phyloP scores from a whole-genome alignment of 2,888 invertebrate genomes.

The Agrilus cyanescens region DNA sequence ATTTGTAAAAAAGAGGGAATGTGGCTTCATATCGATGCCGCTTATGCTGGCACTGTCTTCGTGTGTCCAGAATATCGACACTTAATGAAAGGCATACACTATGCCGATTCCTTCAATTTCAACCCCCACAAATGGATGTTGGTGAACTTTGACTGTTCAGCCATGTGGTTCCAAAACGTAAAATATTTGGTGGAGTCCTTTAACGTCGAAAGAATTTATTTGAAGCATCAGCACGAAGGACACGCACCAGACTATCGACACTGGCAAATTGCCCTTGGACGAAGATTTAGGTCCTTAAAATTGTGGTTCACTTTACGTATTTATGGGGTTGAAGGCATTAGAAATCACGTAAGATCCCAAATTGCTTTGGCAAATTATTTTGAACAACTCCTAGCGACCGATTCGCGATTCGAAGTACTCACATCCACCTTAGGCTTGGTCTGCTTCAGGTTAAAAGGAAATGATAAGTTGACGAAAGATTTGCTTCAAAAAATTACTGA shows the following conservation, averaged over 20 bases:
- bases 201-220: slow-evolving; percentile 79
- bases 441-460: slow-evolving; percentile 73
- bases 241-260: slow-evolving; percentile 57
- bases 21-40: slow-evolving; percentile 93
- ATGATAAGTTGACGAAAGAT: slow-evolving; percentile 54
- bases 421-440: slow-evolving; percentile 47
- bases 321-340: slow-evolving; percentile 67
- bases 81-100: slow-evolving; percentile 62
- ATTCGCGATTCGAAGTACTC: slow-evolving; percentile 66
- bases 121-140: slow-evolving; percentile 94
- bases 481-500: slow-evolving; percentile 60
- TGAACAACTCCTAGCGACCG: slow-evolving; percentile 52
- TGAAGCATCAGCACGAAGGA: slow-evolving; percentile 58
- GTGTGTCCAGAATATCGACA: slow-evolving; percentile 82
- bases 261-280: slow-evolving; percentile 76
- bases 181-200: slow-evolving; percentile 70
- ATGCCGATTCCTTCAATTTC: slow-evolving; percentile 79
- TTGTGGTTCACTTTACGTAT: slow-evolving; percentile 83
- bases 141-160: slow-evolving; percentile 88
- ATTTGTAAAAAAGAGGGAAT: slow-evolving; percentile 61
- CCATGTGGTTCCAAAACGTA: slow-evolving; percentile 78
- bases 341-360: slow-evolving; percentile 62
- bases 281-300: slow-evolving; percentile 78
- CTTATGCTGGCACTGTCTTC: slow-evolving; percentile 85
- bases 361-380: slow-evolving; percentile 65